Conservation (phyloP, 1,140 invertebrate genomes). For the Melanaphis sacchari region DNA sequence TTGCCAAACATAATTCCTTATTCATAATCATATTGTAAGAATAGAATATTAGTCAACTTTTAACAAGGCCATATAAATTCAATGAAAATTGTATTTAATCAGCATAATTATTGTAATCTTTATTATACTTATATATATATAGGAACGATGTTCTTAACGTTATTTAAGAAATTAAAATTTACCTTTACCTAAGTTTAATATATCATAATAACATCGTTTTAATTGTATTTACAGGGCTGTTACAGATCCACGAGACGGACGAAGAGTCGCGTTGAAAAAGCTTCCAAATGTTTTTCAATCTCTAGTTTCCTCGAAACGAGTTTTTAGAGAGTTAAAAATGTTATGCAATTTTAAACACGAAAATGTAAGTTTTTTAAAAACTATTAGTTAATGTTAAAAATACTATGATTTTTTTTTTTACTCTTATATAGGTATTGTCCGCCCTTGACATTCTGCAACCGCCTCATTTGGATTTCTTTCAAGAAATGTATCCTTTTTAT, state of each 20-base stretch:
- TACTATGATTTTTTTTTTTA: conserved; percentile 60
- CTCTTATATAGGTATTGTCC: conserved; percentile 87
- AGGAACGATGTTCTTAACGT: background rate
- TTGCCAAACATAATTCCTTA: conserved; percentile 41
- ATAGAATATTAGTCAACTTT: conserved; percentile 36
- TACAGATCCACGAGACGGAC: conserved; percentile 97
- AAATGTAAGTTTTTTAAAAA: conserved; percentile 80
- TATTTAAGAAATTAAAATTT: background rate
- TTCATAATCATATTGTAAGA: conserved; percentile 27
- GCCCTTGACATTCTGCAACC: conserved; percentile 96
- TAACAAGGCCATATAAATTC: conserved; percentile 13
- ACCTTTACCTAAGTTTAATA: background rate
- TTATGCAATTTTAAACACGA: conserved; percentile 99
- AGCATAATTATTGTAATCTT: background rate
- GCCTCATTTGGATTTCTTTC: conserved; percentile 96
- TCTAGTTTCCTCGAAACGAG: conserved; percentile 95
- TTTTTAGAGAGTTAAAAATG: conserved; percentile 99
- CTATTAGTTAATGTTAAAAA: background rate
- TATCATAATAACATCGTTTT: background rate
- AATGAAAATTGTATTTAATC: background rate
- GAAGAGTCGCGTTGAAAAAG: conserved; percentile 97
- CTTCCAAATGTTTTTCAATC: conserved; percentile 99
- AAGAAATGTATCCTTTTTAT: conserved; percentile 97
- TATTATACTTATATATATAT: background rate
- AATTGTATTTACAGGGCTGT: conserved; percentile 85